Evolutionary conservation across 2,113 vertebrate species (phyloP).

Genomic region (Channa maculata): DNA sequence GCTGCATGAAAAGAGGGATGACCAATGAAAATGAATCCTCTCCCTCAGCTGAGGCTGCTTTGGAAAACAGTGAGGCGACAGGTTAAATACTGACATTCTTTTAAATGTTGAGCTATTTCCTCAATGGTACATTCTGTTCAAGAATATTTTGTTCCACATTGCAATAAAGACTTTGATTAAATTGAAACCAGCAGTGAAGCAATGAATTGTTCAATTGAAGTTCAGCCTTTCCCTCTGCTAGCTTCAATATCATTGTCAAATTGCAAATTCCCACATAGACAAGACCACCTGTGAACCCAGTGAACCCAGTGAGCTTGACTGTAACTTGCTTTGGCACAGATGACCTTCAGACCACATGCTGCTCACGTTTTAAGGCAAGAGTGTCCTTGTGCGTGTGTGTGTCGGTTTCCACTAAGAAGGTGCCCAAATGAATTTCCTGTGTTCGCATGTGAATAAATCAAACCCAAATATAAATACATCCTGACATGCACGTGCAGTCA

Average conservation of each 20-base stretch:
- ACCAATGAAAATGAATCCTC: constrained; percentile 36
- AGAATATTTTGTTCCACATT: constrained; percentile 28
- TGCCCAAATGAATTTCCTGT: background rate
- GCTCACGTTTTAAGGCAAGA: constrained; percentile 23
- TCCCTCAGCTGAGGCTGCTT: constrained; percentile 1
- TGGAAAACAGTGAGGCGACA: background rate
- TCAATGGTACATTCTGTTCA: background rate
- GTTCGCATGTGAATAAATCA: background rate
- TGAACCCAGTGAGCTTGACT: constrained; percentile 5
- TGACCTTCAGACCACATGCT: constrained; percentile 26
- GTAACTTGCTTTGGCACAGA: constrained; percentile 5
- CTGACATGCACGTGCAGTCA: constrained; percentile 17
- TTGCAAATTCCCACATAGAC: background rate
- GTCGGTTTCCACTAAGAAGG: background rate
- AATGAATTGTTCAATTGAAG: background rate
- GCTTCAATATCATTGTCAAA: constrained; percentile 14
- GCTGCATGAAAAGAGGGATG: constrained; percentile 24
- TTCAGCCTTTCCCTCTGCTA: background rate
- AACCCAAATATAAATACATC: constrained; percentile 2
- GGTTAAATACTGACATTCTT: constrained; percentile 16
- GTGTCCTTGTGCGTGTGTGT: constrained; percentile 14
- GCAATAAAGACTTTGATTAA: constrained; percentile 26
- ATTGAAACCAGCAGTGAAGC: constrained; percentile 6
- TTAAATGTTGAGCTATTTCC: constrained; percentile 33
- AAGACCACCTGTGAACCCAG: background rate